Percentiles rank a stretch among this genome's conserved stretches.
Conservation (phyloP, 2,888 invertebrate genomes). For the Gerris lacustris region DNA sequence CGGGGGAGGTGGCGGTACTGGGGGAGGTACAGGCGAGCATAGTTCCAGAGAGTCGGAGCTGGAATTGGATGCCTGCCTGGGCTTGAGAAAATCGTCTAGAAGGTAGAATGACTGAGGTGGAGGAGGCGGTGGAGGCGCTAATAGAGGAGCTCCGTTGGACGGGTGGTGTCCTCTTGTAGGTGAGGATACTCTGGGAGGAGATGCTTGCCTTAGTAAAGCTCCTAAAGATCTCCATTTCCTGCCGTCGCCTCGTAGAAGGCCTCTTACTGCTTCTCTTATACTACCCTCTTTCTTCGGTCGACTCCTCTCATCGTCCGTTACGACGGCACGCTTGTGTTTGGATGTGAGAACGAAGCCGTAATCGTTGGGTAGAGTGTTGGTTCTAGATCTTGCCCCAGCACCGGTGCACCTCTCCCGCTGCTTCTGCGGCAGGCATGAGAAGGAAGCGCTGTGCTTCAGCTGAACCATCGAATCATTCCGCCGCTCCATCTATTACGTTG, state of each 20-base stretch:
- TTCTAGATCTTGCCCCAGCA: slow-evolving; percentile 27
- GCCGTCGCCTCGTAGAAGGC: slow-evolving; percentile 36
- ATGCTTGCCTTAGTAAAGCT: slow-evolving; percentile 37
- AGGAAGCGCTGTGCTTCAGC: slow-evolving; percentile 41
- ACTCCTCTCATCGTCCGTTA: slow-evolving; percentile 28
- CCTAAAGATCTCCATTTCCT: slow-evolving; percentile 40
- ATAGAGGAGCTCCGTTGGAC: neutral
- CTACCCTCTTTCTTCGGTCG: slow-evolving; percentile 22
- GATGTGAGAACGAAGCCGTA: slow-evolving; percentile 33
- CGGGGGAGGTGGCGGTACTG: slow-evolving; percentile 40
- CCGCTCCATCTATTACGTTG: slow-evolving; percentile 11
- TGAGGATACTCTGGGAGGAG: slow-evolving; percentile 20
- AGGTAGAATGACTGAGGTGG: slow-evolving; percentile 41
- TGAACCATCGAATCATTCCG: slow-evolving; percentile 35
- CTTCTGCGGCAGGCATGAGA: slow-evolving; percentile 38
- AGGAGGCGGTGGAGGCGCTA: slow-evolving; percentile 33
- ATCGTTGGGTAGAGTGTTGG: slow-evolving; percentile 24
- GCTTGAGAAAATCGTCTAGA: slow-evolving; percentile 40
- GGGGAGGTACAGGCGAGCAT: slow-evolving; percentile 38
- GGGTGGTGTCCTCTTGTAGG: slow-evolving; percentile 10
- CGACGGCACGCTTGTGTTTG: slow-evolving; percentile 24
- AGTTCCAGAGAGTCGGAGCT: slow-evolving; percentile 36
- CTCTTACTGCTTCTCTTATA: slow-evolving; percentile 26
- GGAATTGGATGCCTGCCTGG: slow-evolving; percentile 31
- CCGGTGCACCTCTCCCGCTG: slow-evolving; percentile 28